Base-by-base conservation (phyloP, 1,140 invertebrate species). In the Radopholus similis region DNA sequence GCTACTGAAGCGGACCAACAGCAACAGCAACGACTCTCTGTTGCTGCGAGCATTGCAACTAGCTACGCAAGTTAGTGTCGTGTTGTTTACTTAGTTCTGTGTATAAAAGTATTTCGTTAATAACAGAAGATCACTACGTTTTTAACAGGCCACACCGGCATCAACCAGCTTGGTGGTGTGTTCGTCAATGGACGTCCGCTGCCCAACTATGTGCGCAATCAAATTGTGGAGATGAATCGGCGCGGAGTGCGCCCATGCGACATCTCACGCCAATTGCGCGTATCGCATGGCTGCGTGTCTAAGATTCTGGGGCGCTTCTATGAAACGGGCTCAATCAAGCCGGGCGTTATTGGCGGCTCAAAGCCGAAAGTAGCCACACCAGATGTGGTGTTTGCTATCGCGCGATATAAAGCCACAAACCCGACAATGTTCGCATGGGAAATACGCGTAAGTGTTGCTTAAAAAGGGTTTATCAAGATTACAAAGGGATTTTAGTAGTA, bases 311-410 rank as follows among this genome's bases (percentile, higher is more conserved):
- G 78, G 28, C 62, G 78, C 4, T 80, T 95, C 87, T 96, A 96
- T 83, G 94, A 97, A 84, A 98, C 93, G 18, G 95, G 95, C 5
- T 62, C 59, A 13, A 42, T 62, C 32, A 62, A 62, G 2, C 59
- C 59, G 28, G 59, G 59, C 13, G 94, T 98, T 37, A 98, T 98
- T 78, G 95, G 95, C 2, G 95, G 95, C 18, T 95, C 92, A 30
- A 99, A 99, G 85, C 95, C 95, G 8, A 98, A 98, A 85, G 95
- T 98, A 32, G 95, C 95, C 2, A 99, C 95, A 0, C 94, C 94
- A 0, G 91, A 92, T 51, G 95, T 98, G 11, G 95, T 98, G 30
- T 92, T 97, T 82, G 93, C 94, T 44, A 99, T 99, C 72, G 91
- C 93, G 1, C 91, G 92, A 73, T 98, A 98, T 87, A 99, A 99